Evolutionary conservation across 2,113 vertebrate species (phyloP).

Genomic region (Ochotona curzoniae): DNA sequence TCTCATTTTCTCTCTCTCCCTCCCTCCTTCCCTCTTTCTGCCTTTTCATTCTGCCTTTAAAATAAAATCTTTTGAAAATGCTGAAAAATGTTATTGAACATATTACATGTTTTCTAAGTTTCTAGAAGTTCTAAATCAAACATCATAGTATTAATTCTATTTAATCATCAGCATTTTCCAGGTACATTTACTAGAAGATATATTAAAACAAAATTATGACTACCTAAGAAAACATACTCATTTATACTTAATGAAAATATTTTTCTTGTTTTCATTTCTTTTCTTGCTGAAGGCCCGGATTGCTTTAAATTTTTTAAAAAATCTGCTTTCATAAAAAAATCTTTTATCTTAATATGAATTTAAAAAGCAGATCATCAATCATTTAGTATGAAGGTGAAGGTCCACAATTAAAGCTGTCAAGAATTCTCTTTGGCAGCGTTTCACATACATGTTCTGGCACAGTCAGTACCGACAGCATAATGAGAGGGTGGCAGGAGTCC

Average conservation of each 20-base stretch:
- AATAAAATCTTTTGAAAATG: no score
- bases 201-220: slow-evolving; percentile 58
- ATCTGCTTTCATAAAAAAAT: slow-evolving; percentile 21
- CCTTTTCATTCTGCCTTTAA: no score
- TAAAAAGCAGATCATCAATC: slow-evolving; percentile 1
- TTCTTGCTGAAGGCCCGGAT: neutral
- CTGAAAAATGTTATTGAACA: no score
- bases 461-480: slow-evolving; percentile 41
- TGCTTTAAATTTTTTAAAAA: slow-evolving; percentile 29
- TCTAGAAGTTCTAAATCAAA: slow-evolving; percentile 26
- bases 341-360: slow-evolving; percentile 60
- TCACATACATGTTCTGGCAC: neutral
- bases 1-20: no score
- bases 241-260: neutral
- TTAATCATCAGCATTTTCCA: slow-evolving; percentile 8
- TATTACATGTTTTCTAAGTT: neutral
- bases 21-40: no score
- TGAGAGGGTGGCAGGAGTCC: neutral
- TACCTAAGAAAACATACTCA: slow-evolving; percentile 26
- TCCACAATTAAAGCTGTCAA: slow-evolving; percentile 32
- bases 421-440: neutral
- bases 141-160: neutral
- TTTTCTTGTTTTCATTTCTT: slow-evolving; percentile 52
- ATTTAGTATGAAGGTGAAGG: neutral
- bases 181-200: slow-evolving; percentile 25